These are phyloP conservation scores for Leptothorax acervorum DNA, from an alignment of 2,888 invertebrate genomes.

Conservation along the genomic window DNA sequence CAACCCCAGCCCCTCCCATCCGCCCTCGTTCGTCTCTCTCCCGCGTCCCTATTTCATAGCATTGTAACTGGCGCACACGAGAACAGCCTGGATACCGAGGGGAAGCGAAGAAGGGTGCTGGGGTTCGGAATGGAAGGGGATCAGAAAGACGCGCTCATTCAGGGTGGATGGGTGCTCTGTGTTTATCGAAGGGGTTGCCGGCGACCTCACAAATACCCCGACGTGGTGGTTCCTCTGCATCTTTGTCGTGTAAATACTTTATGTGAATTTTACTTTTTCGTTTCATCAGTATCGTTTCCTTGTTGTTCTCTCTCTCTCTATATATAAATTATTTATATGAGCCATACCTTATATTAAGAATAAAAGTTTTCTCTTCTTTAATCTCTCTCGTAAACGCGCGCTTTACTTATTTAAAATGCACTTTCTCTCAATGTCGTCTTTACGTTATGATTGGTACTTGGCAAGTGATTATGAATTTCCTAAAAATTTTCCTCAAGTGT, in stretches of 20 bases:
- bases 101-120: conserved; percentile 42
- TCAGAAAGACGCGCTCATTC: conserved; percentile 71
- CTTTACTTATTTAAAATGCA: neutral
- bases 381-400: neutral
- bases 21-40: conserved; percentile 34
- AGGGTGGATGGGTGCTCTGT: conserved; percentile 64
- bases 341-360: neutral
- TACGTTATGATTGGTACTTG: neutral
- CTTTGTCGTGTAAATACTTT: conserved; percentile 42
- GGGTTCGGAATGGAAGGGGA: conserved; percentile 40
- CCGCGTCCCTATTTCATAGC: conserved; percentile 57
- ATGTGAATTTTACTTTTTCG: conserved; percentile 35
- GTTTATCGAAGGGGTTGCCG: conserved; percentile 76
- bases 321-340: neutral
- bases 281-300: conserved; percentile 7
- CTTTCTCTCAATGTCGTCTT: neutral
- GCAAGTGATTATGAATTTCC: neutral
- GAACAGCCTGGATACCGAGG: conserved; percentile 64
- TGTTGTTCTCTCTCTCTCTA: neutral
- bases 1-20: conserved; percentile 66
- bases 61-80: conserved; percentile 70
- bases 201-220: conserved; percentile 66
- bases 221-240: conserved; percentile 35
- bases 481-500: neutral
- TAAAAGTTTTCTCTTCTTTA: neutral